These are phyloP conservation scores for Oceanites oceanicus DNA, from an alignment of 2,113 vertebrate genomes.

Conservation along the genomic window DNA sequence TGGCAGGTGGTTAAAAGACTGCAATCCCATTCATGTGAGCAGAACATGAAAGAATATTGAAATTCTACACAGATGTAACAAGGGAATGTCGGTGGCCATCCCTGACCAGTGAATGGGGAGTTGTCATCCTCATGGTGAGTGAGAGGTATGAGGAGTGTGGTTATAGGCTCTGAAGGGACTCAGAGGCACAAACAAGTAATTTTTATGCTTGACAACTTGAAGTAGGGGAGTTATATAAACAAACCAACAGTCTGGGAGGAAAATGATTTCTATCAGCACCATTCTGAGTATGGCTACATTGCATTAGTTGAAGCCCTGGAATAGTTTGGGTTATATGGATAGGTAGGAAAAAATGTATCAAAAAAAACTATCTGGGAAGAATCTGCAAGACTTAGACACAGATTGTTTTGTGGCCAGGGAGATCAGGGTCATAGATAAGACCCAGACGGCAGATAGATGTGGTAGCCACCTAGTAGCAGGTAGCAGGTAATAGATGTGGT, in stretches of 20 bases:
- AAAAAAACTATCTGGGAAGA: background rate
- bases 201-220: background rate
- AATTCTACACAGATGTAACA: background rate
- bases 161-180: background rate
- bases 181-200: background rate
- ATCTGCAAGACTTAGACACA: background rate
- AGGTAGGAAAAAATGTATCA: background rate
- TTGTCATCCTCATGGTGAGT: background rate
- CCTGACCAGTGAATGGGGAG: background rate
- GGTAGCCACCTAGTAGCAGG: background rate
- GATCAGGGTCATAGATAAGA: background rate
- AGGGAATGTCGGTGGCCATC: fast-evolving
- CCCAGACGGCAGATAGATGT: background rate
- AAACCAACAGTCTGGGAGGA: background rate
- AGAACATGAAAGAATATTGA: background rate
- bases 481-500: background rate
- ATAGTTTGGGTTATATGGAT: background rate
- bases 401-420: background rate
- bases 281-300: background rate
- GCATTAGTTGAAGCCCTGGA: background rate
- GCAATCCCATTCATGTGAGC: background rate
- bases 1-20: background rate
- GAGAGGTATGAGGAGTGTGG: background rate
- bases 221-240: background rate
- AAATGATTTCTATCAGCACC: background rate